A percentile compares a stretch with the other conserved stretches of the same genome.
Conservation (phyloP, 2,888 invertebrate species). For the Dryobota labecula region DNA sequence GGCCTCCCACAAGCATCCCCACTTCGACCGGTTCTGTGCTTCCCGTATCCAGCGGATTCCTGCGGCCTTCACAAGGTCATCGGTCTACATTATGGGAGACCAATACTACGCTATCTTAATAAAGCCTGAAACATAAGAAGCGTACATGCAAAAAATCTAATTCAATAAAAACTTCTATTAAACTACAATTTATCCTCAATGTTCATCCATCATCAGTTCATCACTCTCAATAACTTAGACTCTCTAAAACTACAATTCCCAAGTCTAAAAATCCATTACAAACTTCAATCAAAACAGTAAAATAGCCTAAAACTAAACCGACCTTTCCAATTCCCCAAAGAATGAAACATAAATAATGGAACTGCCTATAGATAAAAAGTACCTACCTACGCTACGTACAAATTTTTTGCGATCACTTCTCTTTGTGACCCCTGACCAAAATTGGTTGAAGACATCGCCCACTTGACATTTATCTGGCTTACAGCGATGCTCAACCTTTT, state of each 20-base stretch:
- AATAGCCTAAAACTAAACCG: neutral
- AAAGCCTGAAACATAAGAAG: neutral
- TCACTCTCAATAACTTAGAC: constrained; percentile 4
- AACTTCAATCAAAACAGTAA: constrained; percentile 11
- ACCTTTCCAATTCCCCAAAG: constrained; percentile 36
- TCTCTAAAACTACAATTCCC: constrained; percentile 15
- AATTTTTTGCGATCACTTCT: constrained; percentile 31
- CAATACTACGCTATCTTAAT: too few species aligned
- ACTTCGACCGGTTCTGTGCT: too few species aligned
- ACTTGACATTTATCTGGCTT: constrained; percentile 53
- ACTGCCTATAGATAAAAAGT: constrained; percentile 19
- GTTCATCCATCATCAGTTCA: constrained; percentile 4
- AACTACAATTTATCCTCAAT: neutral
- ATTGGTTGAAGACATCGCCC: constrained; percentile 39
- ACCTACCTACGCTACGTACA: neutral
- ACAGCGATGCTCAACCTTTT: constrained; percentile 38
- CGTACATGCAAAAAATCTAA: neutral
- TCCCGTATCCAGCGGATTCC: too few species aligned
- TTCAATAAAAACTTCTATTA: neutral
- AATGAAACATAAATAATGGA: constrained; percentile 39
- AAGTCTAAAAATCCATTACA: constrained; percentile 7
- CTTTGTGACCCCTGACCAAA: constrained; percentile 50
- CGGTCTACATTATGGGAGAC: too few species aligned
- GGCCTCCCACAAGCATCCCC: too few species aligned
- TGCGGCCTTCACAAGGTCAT: too few species aligned